Evolutionary conservation across 2,888 invertebrate species (phyloP).

Genomic region (Ectemnius cavifrons): DNA sequence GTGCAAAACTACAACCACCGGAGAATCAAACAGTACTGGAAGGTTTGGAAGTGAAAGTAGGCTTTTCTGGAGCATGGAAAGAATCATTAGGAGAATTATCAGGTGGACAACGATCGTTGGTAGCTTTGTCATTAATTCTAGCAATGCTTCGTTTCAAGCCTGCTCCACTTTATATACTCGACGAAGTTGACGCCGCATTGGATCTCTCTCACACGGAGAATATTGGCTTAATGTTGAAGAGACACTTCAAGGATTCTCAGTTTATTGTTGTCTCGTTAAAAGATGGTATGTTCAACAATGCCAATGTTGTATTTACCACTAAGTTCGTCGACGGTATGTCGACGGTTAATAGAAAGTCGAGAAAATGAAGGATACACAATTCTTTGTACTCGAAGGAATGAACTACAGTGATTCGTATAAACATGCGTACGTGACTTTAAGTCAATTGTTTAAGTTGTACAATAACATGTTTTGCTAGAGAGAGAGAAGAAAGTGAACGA

Average conservation of each 20-base stretch:
- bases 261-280: conserved; percentile 99
- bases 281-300: conserved; percentile 99
- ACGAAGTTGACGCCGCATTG: conserved; percentile 99
- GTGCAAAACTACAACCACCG: conserved; percentile 90
- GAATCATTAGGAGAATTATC: conserved; percentile 97
- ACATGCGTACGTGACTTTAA: too few species aligned
- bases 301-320: conserved; percentile 97
- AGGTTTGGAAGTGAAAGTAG: conserved; percentile 94
- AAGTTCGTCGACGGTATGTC: conserved; percentile 97
- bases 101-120: conserved; percentile 97
- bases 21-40: conserved; percentile 87
- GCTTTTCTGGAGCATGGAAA: conserved; percentile 96
- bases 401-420: too few species aligned
- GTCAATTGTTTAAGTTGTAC: too few species aligned
- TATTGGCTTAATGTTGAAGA: conserved; percentile 96
- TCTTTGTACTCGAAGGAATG: conserved; percentile 5
- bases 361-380: conserved; percentile 43
- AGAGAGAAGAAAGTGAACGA: too few species aligned
- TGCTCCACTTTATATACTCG: conserved; percentile 98
- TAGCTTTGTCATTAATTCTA: conserved; percentile 96
- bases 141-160: conserved; percentile 98
- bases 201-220: conserved; percentile 99
- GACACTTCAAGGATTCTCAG: conserved; percentile 94
- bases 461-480: too few species aligned
- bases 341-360: conserved; percentile 80